Conservation (phyloP, 2,113 vertebrate species). For the Poecile atricapillus region DNA sequence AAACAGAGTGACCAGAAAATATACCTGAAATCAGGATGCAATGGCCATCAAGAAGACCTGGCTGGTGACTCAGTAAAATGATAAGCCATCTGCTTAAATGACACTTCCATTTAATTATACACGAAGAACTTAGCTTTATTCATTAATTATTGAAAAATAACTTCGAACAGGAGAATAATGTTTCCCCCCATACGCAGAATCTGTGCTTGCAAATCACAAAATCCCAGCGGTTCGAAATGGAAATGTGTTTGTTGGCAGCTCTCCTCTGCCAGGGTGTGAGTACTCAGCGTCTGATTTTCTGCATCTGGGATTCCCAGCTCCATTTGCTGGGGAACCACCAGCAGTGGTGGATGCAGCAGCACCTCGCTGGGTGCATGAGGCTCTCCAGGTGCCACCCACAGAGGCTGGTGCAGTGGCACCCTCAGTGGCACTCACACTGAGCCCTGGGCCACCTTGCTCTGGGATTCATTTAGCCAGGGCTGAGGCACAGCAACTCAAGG, state of each 20-base stretch:
- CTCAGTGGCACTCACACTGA: rapidly evolving
- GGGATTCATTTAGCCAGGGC: neutral
- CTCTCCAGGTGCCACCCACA: neutral
- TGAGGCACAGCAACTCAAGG: neutral
- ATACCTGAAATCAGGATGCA: neutral
- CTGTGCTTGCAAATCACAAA: neutral
- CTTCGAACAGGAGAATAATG: neutral
- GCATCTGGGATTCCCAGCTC: neutral
- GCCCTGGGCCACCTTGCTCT: no score
- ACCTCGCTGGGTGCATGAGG: rapidly evolving
- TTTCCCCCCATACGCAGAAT: neutral
- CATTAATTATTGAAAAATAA: slow-evolving; percentile 21
- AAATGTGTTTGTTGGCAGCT: neutral
- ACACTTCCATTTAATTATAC: neutral
- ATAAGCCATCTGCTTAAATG: neutral
- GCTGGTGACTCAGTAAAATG: neutral
- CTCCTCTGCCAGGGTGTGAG: neutral
- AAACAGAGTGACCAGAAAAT: neutral
- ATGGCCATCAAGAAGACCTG: neutral
- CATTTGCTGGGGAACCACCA: neutral
- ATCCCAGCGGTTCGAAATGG: neutral
- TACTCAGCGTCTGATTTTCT: neutral
- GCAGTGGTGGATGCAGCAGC: neutral
- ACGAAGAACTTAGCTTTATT: neutral
- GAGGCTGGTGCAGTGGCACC: neutral